Evolutionary conservation across 2,113 vertebrate species (phyloP), one percentile per base, ranked within the genome.

Genomic region (Syngnathoides biaculeatus): DNA sequence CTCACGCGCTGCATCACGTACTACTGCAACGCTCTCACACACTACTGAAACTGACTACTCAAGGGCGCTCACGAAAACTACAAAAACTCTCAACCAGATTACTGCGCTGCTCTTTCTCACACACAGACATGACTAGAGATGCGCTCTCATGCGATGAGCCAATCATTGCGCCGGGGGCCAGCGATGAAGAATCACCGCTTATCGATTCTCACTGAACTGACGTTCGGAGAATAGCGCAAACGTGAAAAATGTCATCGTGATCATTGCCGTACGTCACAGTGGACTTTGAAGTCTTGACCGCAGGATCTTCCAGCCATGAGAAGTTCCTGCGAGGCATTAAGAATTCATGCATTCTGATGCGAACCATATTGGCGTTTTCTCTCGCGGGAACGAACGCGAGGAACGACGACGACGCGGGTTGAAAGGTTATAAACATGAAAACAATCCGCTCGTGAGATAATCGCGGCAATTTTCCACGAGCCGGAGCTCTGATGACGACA

Each of bases 391-490:
- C 30, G 26, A 57, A 26, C 27, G 15, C 15, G 11, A 26, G 52
- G 26, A 15, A 57, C 24, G 30, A 57, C 24, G 30, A 57, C 55
- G 30, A 57, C 26, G 30, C 15, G 14, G 26, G 55, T 57, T 57
- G 5, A 69, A 77, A 82, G 74, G 79, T 83, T 80, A 77, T 88
- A 90, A 91, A 87, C 85, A 89, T 68, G 79, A 77, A 84, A 75
- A 89, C 79, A 86, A 81, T 82, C 78, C 74, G 79, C 81, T 84
- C 72, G 63, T 24, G 71, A 81, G 82, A 85, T 89, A 85, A 89
- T 89, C 17, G 26, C 6, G 6, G 55, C 55, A 82, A 86, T 57
- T 90, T 90, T 88, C 75, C 78, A 74, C 86, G 86, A 87, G 73
- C 74, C 74, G 57, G 78, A 82, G 50, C 38, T 77, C 65, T 67